Percentiles rank a stretch among this genome's conserved stretches.
Conservation (phyloP, 2,797 vertebrate genomes). For the Carcharodon carcharias region DNA sequence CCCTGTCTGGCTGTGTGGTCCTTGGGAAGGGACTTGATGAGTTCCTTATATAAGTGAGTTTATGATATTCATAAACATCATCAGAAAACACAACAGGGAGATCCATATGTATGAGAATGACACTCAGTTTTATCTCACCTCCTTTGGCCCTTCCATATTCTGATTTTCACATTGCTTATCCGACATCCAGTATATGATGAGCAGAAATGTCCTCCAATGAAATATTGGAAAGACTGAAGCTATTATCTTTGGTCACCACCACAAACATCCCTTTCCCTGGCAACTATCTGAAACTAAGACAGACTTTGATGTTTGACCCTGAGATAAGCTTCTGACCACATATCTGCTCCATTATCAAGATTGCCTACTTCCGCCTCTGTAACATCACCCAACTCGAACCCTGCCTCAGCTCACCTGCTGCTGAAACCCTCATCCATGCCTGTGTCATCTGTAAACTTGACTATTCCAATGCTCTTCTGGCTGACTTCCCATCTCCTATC, state of each 20-base stretch:
- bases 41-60: background rate
- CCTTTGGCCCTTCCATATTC: background rate
- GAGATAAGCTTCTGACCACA: too few relatives aligned
- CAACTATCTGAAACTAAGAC: background rate
- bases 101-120: background rate
- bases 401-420: too few relatives aligned
- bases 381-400: too few relatives aligned
- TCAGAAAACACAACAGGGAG: background rate
- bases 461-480: too few relatives aligned
- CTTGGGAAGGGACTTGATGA: background rate
- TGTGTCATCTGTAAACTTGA: too few relatives aligned
- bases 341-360: too few relatives aligned
- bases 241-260: background rate
- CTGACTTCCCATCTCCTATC: too few relatives aligned
- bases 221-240: background rate
- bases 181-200: background rate
- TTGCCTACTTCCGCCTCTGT: too few relatives aligned
- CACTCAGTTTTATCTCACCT: background rate
- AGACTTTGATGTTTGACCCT: background rate
- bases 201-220: background rate
- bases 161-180: background rate
- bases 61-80: background rate
- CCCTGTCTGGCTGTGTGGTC: background rate
- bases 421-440: too few relatives aligned
- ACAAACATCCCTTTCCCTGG: background rate